phyloP scores from a whole-genome alignment of 2,113 vertebrate genomes.

The Neolamprologus devosi region DNA sequence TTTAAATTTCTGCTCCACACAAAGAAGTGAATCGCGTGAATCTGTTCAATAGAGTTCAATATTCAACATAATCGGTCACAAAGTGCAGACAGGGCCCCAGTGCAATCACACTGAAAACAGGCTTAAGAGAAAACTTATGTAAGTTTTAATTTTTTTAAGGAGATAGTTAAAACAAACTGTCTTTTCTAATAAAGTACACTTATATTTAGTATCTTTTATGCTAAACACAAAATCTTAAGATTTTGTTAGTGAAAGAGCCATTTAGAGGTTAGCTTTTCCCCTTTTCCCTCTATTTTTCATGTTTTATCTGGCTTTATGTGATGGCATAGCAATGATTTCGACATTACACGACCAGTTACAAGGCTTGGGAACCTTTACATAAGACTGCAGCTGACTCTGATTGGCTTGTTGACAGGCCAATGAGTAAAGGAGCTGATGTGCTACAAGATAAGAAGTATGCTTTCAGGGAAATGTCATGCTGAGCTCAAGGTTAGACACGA shows the following conservation, averaged over 20 bases:
- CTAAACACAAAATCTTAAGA: not conserved
- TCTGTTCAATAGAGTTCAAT: not conserved
- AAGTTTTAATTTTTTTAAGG: not conserved
- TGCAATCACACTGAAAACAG: not conserved
- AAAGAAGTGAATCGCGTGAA: not conserved
- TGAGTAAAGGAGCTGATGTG: not conserved
- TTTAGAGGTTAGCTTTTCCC: not conserved
- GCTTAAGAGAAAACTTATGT: not conserved
- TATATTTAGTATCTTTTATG: not conserved
- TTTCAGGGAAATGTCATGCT: conserved; percentile 39
- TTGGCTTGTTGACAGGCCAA: conserved; percentile 17
- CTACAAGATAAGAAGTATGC: conserved; percentile 9
- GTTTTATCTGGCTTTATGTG: not conserved
- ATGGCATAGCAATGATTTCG: not conserved
- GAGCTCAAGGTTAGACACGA: conserved; percentile 47
- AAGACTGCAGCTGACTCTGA: not conserved
- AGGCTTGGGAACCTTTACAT: not conserved
- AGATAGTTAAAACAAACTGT: not conserved
- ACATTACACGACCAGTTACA: not conserved
- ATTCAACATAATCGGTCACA: not conserved
- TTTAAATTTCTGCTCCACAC: not conserved
- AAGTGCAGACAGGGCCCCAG: not conserved
- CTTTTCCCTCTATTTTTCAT: not conserved
- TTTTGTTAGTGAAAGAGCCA: not conserved
- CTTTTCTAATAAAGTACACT: not conserved